Conservation (phyloP, 92 coral and sea anemone species). For the Diadumene lineata region DNA sequence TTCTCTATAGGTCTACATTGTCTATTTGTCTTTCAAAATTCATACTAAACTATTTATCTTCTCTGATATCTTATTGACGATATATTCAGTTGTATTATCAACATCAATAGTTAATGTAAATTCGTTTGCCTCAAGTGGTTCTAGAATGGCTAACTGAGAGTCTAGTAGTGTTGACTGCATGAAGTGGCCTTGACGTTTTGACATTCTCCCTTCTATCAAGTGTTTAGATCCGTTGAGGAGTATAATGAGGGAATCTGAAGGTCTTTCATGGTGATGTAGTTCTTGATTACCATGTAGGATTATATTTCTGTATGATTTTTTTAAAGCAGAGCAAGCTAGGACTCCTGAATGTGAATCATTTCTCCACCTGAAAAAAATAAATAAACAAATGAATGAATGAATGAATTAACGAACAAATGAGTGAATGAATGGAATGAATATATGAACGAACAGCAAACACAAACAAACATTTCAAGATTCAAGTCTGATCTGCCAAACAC, state of each 20-base stretch:
- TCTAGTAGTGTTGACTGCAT: constrained; percentile 75
- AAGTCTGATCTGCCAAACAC: too few species aligned
- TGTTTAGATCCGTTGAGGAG: constrained; percentile 80
- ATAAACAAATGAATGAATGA: too few species aligned
- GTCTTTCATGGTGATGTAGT: neutral
- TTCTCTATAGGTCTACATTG: too few species aligned
- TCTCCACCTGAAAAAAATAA: constrained; percentile 62
- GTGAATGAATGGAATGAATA: too few species aligned
- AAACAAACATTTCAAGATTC: too few species aligned
- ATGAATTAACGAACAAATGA: too few species aligned
- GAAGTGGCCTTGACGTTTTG: constrained; percentile 64
- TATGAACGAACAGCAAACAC: too few species aligned
- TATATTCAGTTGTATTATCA: constrained; percentile 68
- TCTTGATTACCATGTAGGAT: constrained; percentile 68
- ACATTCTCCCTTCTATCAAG: constrained; percentile 65
- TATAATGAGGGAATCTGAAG: constrained; percentile 55
- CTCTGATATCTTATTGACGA: constrained; percentile 57
- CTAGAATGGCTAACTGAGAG: constrained; percentile 77
- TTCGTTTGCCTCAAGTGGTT: constrained; percentile 52
- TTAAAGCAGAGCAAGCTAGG: constrained; percentile 92
- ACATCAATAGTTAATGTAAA: constrained; percentile 53
- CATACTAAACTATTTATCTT: constrained; percentile 3
- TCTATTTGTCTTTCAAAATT: too few species aligned
- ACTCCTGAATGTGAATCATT: constrained; percentile 76
- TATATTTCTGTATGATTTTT: constrained; percentile 73